Evolutionary conservation across 1,140 invertebrate genomes (phyloP).

Genomic region (Drosophila neocordata): DNA sequence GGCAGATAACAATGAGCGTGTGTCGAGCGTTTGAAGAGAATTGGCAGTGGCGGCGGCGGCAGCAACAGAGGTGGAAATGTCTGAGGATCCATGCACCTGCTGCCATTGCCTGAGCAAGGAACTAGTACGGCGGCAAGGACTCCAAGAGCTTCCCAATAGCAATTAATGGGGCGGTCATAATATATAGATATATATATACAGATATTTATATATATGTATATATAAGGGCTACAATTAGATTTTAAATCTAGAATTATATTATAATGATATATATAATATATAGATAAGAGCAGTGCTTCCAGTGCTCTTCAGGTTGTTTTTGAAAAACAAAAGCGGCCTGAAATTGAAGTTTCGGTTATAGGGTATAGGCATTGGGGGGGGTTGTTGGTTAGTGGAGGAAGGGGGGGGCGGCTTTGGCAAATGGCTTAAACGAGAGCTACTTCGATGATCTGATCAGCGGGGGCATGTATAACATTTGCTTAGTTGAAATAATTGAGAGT

Average conservation of each 20-base stretch:
- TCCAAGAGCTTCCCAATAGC: conserved; percentile 54
- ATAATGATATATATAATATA: not conserved
- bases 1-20: conserved; percentile 59
- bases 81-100: conserved; percentile 56
- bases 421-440: not conserved
- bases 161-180: conserved; percentile 8
- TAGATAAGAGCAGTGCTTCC: not conserved
- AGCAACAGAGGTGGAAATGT: conserved; percentile 25
- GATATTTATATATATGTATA: too few relatives aligned
- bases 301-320: conserved; percentile 2
- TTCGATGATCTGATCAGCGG: conserved; percentile 65
- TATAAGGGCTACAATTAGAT: not conserved
- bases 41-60: conserved; percentile 70
- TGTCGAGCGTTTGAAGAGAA: conserved; percentile 73
- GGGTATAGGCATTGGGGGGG: conserved; percentile 18
- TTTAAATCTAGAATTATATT: not conserved
- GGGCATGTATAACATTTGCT: conserved; percentile 50
- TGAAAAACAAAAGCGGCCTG: too few relatives aligned
- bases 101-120: conserved; percentile 77
- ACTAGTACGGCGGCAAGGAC: conserved; percentile 62
- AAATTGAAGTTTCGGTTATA: too few relatives aligned
- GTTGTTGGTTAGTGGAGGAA: conserved; percentile 37
- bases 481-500: conserved; percentile 69
- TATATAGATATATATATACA: too few relatives aligned
- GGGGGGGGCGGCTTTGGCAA: not conserved